These are phyloP conservation scores for Diabrotica undecimpunctata DNA, from an alignment of 1,140 invertebrate genomes.

Conservation along the genomic window DNA sequence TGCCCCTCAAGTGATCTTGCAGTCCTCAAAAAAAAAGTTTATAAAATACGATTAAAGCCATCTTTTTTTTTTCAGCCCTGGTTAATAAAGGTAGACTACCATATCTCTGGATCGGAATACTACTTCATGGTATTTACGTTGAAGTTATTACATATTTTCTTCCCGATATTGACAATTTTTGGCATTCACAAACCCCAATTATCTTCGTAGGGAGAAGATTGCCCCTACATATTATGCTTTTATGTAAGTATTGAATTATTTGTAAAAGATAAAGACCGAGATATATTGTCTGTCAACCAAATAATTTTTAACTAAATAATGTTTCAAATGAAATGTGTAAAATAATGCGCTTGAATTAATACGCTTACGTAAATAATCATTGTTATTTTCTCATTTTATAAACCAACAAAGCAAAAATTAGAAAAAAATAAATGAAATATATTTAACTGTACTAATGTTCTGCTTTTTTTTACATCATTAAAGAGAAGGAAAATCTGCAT, in stretches of 20 bases:
- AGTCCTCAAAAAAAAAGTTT: neutral
- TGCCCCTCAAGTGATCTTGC: too few relatives aligned
- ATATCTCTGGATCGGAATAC: conserved; percentile 65
- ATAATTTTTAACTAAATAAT: too few relatives aligned
- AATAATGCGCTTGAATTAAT: too few relatives aligned
- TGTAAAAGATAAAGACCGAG: neutral
- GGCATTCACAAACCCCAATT: conserved; percentile 71
- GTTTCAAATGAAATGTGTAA: too few relatives aligned
- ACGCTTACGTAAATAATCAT: too few relatives aligned
- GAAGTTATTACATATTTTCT: conserved; percentile 60
- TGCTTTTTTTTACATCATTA: too few relatives aligned
- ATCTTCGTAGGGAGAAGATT: conserved; percentile 65
- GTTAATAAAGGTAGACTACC: conserved; percentile 64
- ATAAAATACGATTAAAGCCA: neutral
- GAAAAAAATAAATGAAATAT: too few relatives aligned
- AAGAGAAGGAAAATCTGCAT: too few relatives aligned
- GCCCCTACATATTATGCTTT: conserved; percentile 66
- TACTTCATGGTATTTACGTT: conserved; percentile 63
- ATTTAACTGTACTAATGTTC: too few relatives aligned
- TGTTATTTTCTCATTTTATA: too few relatives aligned
- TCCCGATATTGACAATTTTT: conserved; percentile 71
- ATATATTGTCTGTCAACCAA: neutral
- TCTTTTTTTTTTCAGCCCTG: conserved; percentile 54
- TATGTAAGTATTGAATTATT: conserved; percentile 60
- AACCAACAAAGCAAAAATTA: too few relatives aligned